Evolutionary conservation across 2,797 vertebrate genomes (phyloP).

Genomic region (Halcyon badia): DNA sequence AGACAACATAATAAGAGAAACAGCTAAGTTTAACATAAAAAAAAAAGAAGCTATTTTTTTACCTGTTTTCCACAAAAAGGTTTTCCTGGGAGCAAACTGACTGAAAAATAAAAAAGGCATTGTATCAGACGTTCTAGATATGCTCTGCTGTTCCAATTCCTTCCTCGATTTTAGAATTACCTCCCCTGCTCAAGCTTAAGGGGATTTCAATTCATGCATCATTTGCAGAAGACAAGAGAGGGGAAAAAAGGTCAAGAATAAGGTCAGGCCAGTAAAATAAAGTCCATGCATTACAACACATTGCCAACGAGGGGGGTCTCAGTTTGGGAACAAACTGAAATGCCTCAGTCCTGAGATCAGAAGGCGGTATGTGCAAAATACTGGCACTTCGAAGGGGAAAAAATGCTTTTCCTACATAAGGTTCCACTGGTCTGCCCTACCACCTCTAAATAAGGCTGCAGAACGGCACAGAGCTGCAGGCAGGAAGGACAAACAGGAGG

Average conservation of each 20-base stretch:
- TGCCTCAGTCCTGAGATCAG: neutral
- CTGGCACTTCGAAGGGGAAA: neutral
- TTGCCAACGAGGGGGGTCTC: conserved; percentile 9
- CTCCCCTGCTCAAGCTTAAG: conserved; percentile 70
- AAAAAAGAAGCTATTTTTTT: conserved; percentile 31
- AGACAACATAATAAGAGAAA: conserved; percentile 44
- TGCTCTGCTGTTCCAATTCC: conserved; percentile 60
- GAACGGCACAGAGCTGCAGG: neutral
- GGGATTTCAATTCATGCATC: conserved; percentile 64
- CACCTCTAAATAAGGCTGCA: neutral
- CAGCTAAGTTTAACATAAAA: conserved; percentile 29
- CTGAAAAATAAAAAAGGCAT: conserved; percentile 85
- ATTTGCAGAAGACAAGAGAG: conserved; percentile 59
- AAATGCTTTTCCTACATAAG: neutral
- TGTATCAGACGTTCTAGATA: conserved; percentile 78
- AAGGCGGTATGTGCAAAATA: neutral
- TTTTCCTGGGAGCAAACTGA: conserved; percentile 89
- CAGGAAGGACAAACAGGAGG: conserved; percentile 4
- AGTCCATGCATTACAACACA: conserved; percentile 59
- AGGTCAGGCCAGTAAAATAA: conserved; percentile 55
- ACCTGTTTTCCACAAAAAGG: conserved; percentile 94
- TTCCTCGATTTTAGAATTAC: conserved; percentile 70
- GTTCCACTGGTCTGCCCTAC: conserved; percentile 9
- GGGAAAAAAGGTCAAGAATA: conserved; percentile 58
- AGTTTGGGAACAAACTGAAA: conserved; percentile 41